These are phyloP conservation scores for Pocillopora grandis DNA, from an alignment of 92 coral and sea anemone species.

Conservation along the genomic window DNA sequence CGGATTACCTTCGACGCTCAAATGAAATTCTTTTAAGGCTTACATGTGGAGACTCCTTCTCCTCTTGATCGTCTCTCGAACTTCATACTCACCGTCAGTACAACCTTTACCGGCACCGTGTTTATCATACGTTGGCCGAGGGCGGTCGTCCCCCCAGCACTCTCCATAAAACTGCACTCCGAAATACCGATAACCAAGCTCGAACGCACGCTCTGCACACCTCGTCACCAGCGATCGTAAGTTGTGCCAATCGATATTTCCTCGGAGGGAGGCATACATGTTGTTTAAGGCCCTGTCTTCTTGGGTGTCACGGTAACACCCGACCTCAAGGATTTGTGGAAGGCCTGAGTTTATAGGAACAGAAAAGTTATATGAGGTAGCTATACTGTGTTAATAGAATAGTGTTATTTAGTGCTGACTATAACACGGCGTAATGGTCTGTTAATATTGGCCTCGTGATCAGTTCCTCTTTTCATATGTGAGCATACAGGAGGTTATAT, in stretches of 20 bases:
- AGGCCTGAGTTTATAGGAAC: constrained; percentile 28
- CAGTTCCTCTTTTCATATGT: too few relatives aligned
- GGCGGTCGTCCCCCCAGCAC: constrained; percentile 80
- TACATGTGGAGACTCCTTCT: too few relatives aligned
- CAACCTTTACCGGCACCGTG: constrained; percentile 55
- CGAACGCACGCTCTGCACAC: constrained; percentile 80
- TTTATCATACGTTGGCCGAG: constrained; percentile 40
- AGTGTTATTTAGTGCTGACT: too few relatives aligned
- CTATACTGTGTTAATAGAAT: not conserved
- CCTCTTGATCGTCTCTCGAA: not conserved
- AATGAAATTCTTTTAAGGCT: not conserved
- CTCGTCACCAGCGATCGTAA: constrained; percentile 67
- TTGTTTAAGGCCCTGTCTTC: constrained; percentile 45
- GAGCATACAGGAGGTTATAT: not conserved
- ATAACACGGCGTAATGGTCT: too few relatives aligned
- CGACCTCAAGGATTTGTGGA: constrained; percentile 65
- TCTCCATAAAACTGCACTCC: constrained; percentile 94
- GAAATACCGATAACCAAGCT: constrained; percentile 63
- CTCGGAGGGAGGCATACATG: constrained; percentile 63
- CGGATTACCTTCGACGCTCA: not conserved
- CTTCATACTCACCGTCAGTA: constrained; percentile 50
- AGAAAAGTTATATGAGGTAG: not conserved
- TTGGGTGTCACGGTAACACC: constrained; percentile 52
- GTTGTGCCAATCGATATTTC: constrained; percentile 68
- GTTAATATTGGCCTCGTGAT: too few relatives aligned